Evolutionary conservation across 2,113 vertebrate species (phyloP).

Genomic region (Scatophagus argus): DNA sequence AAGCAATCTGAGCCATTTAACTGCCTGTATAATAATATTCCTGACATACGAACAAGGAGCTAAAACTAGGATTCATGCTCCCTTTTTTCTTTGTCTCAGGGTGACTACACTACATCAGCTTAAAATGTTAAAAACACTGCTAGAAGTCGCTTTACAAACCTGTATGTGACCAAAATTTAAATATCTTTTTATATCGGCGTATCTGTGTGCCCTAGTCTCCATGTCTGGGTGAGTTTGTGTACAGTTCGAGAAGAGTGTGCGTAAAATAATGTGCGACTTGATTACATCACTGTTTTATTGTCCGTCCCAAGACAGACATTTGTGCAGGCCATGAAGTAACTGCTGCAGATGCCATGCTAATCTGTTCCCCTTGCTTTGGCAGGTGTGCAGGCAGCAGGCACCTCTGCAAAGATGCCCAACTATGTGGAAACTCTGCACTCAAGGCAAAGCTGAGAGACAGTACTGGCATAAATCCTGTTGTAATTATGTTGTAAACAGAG

Average conservation of each 20-base stretch:
- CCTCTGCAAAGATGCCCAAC: slow-evolving; percentile 68
- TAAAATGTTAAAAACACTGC: background rate
- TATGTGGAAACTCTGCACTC: slow-evolving; percentile 53
- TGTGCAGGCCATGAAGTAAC: slow-evolving; percentile 59
- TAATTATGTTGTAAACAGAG: slow-evolving; percentile 73
- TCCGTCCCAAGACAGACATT: slow-evolving; percentile 71
- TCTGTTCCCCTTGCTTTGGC: slow-evolving; percentile 73
- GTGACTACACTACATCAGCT: background rate
- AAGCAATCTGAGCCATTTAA: too few relatives aligned
- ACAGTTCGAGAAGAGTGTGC: slow-evolving; percentile 11
- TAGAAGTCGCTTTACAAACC: background rate
- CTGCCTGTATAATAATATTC: background rate
- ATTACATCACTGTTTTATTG: slow-evolving; percentile 73
- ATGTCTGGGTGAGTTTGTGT: background rate
- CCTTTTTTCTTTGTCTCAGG: slow-evolving; percentile 7
- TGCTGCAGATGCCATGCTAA: slow-evolving; percentile 75
- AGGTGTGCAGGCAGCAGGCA: slow-evolving; percentile 73
- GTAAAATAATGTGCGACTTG: slow-evolving; percentile 39
- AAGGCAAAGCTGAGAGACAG: slow-evolving; percentile 59
- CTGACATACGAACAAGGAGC: background rate
- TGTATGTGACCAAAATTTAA: background rate
- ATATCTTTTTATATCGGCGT: slow-evolving; percentile 3
- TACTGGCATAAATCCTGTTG: slow-evolving; percentile 66
- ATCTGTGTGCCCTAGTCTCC: background rate
- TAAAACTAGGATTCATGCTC: background rate